These are phyloP conservation scores for Xenopus borealis DNA, from an alignment of 2,113 vertebrate genomes.

Conservation along the genomic window DNA sequence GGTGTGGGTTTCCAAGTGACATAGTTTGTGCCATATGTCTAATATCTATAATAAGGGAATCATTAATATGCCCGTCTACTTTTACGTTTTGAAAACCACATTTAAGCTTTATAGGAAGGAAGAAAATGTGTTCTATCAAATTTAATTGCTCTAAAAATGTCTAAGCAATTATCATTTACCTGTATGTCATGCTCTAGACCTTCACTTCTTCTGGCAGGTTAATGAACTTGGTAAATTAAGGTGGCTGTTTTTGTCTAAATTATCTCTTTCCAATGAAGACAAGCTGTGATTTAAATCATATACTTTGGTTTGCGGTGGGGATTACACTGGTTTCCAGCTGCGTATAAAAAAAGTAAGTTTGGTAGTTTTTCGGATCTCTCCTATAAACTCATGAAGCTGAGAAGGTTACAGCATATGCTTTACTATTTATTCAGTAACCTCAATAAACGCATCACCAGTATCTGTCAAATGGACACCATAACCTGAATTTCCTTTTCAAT, in stretches of 20 bases:
- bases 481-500: too few relatives aligned
- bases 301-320: too few relatives aligned
- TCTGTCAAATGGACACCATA: too few relatives aligned
- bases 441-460: too few relatives aligned
- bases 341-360: too few relatives aligned
- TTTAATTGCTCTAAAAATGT: constrained; percentile 1
- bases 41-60: constrained; percentile 41
- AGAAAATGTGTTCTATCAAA: neutral
- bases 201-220: neutral
- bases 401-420: too few relatives aligned
- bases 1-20: neutral
- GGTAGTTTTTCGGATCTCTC: too few relatives aligned
- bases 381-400: too few relatives aligned
- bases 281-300: neutral
- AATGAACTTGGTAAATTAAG: constrained; percentile 1
- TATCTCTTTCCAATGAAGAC: neutral
- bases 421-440: too few relatives aligned
- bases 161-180: constrained; percentile 7
- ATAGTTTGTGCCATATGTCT: constrained; percentile 17
- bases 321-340: too few relatives aligned
- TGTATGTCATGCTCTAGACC: neutral
- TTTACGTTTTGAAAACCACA: neutral
- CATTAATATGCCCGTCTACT: constrained; percentile 21
- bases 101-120: neutral
- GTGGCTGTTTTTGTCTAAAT: neutral